Evolutionary conservation across 2,797 vertebrate species (phyloP).

Genomic region (Xenentodon cancila): DNA sequence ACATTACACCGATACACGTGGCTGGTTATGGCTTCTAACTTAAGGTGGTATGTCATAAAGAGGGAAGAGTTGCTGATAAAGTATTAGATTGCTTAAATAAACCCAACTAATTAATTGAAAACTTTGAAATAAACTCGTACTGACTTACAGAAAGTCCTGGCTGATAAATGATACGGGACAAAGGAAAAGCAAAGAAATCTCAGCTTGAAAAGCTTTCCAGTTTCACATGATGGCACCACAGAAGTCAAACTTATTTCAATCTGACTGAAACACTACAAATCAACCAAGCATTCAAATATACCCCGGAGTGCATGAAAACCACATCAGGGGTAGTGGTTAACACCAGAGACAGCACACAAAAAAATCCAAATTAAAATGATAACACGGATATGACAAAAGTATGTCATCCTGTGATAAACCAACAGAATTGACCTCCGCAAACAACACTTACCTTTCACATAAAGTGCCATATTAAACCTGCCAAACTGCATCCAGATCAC

Average conservation of each 20-base stretch:
- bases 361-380: not conserved
- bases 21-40: too few relatives aligned
- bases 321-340: too few relatives aligned
- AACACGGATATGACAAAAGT: not conserved
- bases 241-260: not conserved
- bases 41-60: too few relatives aligned
- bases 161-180: not conserved
- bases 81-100: not conserved
- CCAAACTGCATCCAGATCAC: slow-evolving; percentile 22
- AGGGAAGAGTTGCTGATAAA: too few relatives aligned
- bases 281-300: too few relatives aligned
- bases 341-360: not conserved
- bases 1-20: too few relatives aligned
- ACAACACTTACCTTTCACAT: slow-evolving; percentile 73
- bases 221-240: not conserved
- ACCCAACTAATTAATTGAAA: not conserved
- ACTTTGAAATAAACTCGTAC: not conserved
- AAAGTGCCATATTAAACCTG: slow-evolving; percentile 52
- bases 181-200: too few relatives aligned
- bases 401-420: too few relatives aligned
- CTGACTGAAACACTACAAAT: too few relatives aligned
- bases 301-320: too few relatives aligned
- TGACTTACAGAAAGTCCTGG: not conserved
- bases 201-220: too few relatives aligned
- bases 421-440: not conserved